Evolutionary conservation across 2,113 vertebrate species (phyloP).

Genomic region (Baryphthengus martii): DNA sequence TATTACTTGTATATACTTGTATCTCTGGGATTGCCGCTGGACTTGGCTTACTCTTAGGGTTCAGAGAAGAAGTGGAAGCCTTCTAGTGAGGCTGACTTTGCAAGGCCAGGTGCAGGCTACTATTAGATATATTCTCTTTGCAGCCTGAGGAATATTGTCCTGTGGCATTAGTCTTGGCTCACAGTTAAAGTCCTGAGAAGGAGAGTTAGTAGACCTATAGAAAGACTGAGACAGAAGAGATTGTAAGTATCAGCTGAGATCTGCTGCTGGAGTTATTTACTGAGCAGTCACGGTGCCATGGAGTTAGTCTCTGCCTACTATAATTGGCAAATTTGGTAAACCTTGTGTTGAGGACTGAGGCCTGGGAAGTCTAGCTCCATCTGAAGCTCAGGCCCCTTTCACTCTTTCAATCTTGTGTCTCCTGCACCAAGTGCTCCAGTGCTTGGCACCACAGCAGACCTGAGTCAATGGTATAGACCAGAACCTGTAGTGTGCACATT

Average conservation of each 20-base stretch:
- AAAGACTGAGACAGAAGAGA: not conserved
- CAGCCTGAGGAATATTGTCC: not conserved
- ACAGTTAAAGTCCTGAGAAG: not conserved
- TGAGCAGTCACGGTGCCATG: too few species aligned
- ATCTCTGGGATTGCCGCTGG: not conserved
- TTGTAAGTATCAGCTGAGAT: not conserved
- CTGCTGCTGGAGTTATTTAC: not conserved
- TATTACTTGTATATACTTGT: not conserved
- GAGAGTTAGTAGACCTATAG: not conserved
- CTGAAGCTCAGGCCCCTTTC: not conserved
- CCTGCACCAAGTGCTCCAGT: not conserved
- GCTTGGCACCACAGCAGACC: not conserved
- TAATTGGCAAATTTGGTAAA: not conserved
- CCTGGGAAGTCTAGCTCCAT: too few species aligned
- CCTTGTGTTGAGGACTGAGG: not conserved
- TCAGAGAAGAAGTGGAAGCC: not conserved
- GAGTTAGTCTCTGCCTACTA: not conserved
- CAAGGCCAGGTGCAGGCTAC: not conserved
- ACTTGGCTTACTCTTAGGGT: not conserved
- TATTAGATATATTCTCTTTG: not conserved
- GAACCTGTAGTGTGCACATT: not conserved
- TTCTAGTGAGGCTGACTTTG: not conserved
- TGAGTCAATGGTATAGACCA: not conserved
- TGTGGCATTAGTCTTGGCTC: not conserved
- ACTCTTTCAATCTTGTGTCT: fast-evolving